A percentile compares a stretch with the other conserved stretches of the same genome.
These are phyloP conservation scores for Zootermopsis nevadensis DNA, from an alignment of 2,888 invertebrate species.

Conservation along the genomic window DNA sequence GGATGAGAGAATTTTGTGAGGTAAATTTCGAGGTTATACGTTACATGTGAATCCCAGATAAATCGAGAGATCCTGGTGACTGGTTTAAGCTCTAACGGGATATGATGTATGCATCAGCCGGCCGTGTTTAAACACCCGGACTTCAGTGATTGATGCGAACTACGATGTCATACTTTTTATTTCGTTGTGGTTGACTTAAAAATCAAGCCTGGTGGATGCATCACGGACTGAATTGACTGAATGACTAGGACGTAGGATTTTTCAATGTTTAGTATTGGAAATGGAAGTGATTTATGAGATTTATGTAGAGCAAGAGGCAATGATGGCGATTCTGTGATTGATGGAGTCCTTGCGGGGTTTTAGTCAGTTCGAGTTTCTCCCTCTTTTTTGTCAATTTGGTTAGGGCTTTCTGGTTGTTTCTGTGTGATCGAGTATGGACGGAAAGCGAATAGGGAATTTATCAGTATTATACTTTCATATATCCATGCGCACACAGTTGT, in stretches of 20 bases:
- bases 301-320: conserved; percentile 19
- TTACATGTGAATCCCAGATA: not conserved
- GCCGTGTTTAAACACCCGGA: not conserved
- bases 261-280: conserved; percentile 17
- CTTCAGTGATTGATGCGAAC: conserved; percentile 9
- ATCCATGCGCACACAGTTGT: not conserved
- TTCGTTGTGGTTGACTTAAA: conserved; percentile 21
- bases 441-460: not conserved
- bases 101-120: not conserved
- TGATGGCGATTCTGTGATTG: conserved; percentile 20
- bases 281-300: conserved; percentile 20
- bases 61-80: not conserved
- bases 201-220: conserved; percentile 23
- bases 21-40: not conserved
- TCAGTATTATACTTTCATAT: not conserved
- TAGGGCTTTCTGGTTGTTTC: conserved; percentile 1
- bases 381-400: not conserved
- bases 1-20: not conserved
- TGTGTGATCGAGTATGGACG: conserved; percentile 5
- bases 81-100: not conserved
- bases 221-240: conserved; percentile 1
- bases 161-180: conserved; percentile 4
- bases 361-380: not conserved
- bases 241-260: not conserved
- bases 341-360: conserved; percentile 26